phyloP scores from a whole-genome alignment of 2,113 vertebrate species.

The Antechinus flavipes region DNA sequence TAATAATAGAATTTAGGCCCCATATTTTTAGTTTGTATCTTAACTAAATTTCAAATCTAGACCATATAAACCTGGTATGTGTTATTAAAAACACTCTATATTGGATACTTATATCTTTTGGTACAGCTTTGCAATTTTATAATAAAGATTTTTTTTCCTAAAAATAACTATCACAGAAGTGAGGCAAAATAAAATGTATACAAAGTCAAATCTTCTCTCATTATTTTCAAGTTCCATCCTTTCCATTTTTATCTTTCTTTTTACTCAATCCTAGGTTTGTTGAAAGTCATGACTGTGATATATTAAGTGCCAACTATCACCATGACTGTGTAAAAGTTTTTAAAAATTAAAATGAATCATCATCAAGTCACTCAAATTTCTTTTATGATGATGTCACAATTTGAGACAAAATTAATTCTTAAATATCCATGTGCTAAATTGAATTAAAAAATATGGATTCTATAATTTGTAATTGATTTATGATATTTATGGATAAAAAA shows the following conservation, averaged over 20 bases:
- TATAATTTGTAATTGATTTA: background rate
- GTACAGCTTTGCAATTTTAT: constrained; percentile 19
- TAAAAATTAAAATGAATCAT: background rate
- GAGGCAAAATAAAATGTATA: constrained; percentile 5
- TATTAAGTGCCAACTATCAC: constrained; percentile 21
- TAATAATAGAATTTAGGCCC: constrained; percentile 16
- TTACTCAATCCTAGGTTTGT: background rate
- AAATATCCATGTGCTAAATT: background rate
- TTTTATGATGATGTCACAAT: constrained; percentile 7
- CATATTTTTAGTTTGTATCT: constrained; percentile 33
- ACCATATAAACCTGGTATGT: background rate
- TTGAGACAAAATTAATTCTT: background rate
- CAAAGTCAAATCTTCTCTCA: constrained; percentile 19
- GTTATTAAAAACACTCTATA: background rate
- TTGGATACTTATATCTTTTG: background rate
- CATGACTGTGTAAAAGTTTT: background rate
- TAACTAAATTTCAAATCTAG: constrained; percentile 5
- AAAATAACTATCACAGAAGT: constrained; percentile 13
- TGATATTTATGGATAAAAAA: constrained; percentile 24
- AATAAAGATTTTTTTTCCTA: background rate
- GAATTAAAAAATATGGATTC: constrained; percentile 12
- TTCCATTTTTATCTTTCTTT: background rate
- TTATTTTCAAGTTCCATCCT: constrained; percentile 1
- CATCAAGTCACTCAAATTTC: constrained; percentile 44
- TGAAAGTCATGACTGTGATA: constrained; percentile 20